Percentiles rank a stretch among this genome's conserved stretches.
These are phyloP conservation scores for Paedocypris micromegethes DNA, from an alignment of 2,797 vertebrate genomes.

Conservation along the genomic window DNA sequence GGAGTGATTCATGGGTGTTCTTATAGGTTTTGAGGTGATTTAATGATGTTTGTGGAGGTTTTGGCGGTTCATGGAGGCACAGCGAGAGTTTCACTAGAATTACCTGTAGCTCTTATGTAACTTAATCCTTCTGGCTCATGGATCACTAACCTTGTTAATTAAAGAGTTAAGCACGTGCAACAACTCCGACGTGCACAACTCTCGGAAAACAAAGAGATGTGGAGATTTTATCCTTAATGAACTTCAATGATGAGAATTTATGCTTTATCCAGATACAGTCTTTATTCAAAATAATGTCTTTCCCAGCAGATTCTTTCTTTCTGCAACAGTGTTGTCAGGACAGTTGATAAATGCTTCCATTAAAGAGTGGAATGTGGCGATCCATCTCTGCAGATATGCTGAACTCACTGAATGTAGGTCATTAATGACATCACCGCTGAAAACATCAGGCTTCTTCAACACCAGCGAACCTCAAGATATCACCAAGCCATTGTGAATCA, in stretches of 20 bases:
- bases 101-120: slow-evolving; percentile 24
- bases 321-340: too few species aligned
- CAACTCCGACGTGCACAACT: slow-evolving; percentile 3
- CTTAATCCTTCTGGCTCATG: slow-evolving; percentile 28
- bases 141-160: slow-evolving; percentile 11
- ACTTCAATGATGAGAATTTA: too few species aligned
- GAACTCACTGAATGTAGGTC: slow-evolving; percentile 26
- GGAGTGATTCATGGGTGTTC: background rate
- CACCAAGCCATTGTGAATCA: too few species aligned
- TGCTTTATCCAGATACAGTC: too few species aligned
- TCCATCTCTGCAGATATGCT: background rate
- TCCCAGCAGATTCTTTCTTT: too few species aligned
- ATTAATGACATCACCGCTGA: slow-evolving; percentile 23
- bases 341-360: too few species aligned
- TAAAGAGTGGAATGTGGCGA: too few species aligned
- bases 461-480: background rate
- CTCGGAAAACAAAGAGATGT: too few species aligned
- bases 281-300: too few species aligned
- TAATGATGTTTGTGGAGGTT: background rate
- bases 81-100: slow-evolving; percentile 14
- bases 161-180: slow-evolving; percentile 14
- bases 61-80: background rate
- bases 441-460: slow-evolving; percentile 7
- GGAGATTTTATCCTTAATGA: too few species aligned
- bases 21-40: slow-evolving; percentile 6